Percentiles rank a stretch among this genome's conserved stretches.
Evolutionary conservation across 53 echinoderm and acorn worm genomes (phyloP).

Genomic region (Holothuria scabra): DNA sequence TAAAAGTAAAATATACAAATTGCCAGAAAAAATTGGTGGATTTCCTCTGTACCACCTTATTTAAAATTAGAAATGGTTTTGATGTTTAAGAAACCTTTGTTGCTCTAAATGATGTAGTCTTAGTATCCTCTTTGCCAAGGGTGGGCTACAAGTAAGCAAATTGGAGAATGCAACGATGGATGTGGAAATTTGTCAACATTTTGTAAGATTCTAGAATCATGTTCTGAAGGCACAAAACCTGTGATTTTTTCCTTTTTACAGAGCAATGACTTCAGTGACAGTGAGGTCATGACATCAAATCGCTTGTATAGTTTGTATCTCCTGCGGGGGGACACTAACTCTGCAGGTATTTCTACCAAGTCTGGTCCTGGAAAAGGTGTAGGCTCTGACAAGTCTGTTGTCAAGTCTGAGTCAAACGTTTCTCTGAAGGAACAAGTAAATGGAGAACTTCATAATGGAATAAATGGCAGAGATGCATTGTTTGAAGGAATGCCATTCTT

Average conservation of each 20-base stretch:
- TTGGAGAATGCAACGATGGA: no score
- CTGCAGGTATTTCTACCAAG: slow-evolving; percentile 23
- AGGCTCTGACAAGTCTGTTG: neutral
- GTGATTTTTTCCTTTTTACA: slow-evolving; percentile 27
- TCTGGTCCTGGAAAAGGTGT: slow-evolving; percentile 15
- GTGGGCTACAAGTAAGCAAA: no score
- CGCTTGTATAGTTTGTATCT: slow-evolving; percentile 91
- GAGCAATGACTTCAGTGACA: slow-evolving; percentile 92
- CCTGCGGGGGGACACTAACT: slow-evolving; percentile 71
- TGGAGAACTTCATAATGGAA: slow-evolving; percentile 75
- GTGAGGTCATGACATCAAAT: slow-evolving; percentile 84
- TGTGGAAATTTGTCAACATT: no score
- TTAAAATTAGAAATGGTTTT: no score
- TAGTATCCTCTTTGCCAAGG: no score
- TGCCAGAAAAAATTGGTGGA: no score
- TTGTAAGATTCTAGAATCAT: no score
- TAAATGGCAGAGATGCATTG: slow-evolving; percentile 72
- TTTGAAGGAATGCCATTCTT: slow-evolving; percentile 98
- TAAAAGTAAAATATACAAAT: no score
- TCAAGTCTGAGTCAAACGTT: slow-evolving; percentile 35
- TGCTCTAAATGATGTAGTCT: no score
- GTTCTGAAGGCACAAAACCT: no score
- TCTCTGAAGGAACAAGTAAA: slow-evolving; percentile 46
- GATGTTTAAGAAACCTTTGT: no score
- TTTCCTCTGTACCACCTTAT: no score